Conservation (phyloP, 2,888 invertebrate species). For the Leptodirus hochenwartii region DNA sequence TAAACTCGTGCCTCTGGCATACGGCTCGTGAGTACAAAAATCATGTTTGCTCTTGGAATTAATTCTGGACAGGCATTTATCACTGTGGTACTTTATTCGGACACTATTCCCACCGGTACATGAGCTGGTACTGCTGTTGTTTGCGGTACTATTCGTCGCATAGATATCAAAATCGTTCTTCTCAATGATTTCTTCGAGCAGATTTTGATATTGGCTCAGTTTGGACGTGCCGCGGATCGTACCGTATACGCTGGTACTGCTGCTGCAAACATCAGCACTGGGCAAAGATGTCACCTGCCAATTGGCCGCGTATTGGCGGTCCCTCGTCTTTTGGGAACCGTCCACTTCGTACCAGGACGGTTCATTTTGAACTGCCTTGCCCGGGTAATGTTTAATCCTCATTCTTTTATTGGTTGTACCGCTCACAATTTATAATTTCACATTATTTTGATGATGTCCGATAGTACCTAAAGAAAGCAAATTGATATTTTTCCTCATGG, state of each 20-base stretch:
- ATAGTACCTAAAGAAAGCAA: too few species aligned
- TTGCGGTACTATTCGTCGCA: not conserved
- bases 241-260: conserved; percentile 7
- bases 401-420: conserved; percentile 30
- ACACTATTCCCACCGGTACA: conserved; percentile 15
- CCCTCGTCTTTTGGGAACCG: conserved; percentile 45
- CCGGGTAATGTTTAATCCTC: conserved; percentile 74
- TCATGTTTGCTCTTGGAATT: conserved; percentile 20
- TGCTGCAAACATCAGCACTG: not conserved
- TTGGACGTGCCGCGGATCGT: conserved; percentile 9
- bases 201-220: conserved; percentile 19
- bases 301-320: conserved; percentile 65
- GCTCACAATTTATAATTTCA: too few species aligned
- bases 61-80: conserved; percentile 22
- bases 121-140: conserved; percentile 1
- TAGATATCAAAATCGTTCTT: conserved; percentile 6
- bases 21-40: too few species aligned
- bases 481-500: too few species aligned
- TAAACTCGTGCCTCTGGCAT: too few species aligned
- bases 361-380: conserved; percentile 50
- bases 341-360: conserved; percentile 46
- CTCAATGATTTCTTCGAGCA: conserved; percentile 18
- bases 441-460: too few species aligned
- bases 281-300: conserved; percentile 33
- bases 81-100: conserved; percentile 24